A percentile compares a stretch with the other conserved stretches of the same genome.
Conservation (phyloP, 2,797 vertebrate species). For the Myotis vivesi region DNA sequence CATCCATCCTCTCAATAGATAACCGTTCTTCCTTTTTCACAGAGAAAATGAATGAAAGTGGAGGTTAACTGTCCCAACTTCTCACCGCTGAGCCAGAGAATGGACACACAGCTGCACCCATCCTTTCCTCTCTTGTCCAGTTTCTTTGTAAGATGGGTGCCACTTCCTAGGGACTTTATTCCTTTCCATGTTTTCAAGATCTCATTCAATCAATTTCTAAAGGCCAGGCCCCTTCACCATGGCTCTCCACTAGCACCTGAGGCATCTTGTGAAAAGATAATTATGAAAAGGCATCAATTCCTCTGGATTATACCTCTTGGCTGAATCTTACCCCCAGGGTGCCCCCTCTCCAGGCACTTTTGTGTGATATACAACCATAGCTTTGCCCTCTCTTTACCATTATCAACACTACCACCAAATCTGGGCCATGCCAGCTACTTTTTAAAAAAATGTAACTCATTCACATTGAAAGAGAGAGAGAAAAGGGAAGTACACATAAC, state of each 20-base stretch:
- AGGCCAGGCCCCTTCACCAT: rapidly evolving
- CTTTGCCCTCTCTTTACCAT: rapidly evolving
- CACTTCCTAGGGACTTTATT: not conserved
- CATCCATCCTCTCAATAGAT: not conserved
- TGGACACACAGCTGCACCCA: rapidly evolving
- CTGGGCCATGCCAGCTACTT: not conserved
- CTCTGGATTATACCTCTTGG: not conserved
- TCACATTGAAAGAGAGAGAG: not conserved
- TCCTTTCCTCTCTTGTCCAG: not conserved
- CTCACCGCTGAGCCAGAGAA: not conserved
- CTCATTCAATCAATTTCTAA: not conserved
- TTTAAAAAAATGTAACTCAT: not conserved
- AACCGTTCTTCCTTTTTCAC: not conserved
- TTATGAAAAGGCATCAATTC: not conserved
- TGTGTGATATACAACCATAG: rapidly evolving
- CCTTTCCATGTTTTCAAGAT: not conserved
- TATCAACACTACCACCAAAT: not conserved
- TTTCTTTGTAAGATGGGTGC: not conserved
- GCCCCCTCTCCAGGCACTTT: not conserved
- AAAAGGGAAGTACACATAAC: not conserved
- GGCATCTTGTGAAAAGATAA: not conserved
- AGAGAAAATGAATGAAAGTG: not conserved
- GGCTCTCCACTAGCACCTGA: not conserved
- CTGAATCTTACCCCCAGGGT: rapidly evolving
- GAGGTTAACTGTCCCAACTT: not conserved